phyloP scores from a whole-genome alignment of 2,113 vertebrate genomes.

The Nanger granti region DNA sequence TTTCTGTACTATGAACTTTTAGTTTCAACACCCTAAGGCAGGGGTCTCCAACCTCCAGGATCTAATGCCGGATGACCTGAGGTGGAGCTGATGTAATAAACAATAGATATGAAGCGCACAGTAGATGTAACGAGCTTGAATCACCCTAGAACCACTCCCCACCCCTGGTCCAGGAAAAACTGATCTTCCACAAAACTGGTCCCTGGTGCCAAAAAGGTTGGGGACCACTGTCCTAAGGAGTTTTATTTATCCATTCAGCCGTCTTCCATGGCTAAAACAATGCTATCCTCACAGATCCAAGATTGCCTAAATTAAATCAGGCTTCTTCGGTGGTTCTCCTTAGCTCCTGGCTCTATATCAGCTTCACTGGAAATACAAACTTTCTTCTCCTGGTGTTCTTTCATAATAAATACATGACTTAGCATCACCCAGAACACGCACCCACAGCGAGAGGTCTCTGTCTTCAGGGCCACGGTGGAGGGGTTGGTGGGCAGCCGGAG shows the following conservation, averaged over 20 bases:
- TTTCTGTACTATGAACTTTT: neutral
- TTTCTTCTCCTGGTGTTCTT: conserved; percentile 9
- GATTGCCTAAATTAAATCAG: neutral
- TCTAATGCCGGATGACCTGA: neutral
- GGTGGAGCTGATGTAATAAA: neutral
- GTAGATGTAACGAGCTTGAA: neutral
- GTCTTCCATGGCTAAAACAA: neutral
- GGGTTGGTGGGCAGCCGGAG: neutral
- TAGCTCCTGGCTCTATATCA: neutral
- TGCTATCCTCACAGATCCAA: neutral
- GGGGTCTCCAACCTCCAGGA: neutral
- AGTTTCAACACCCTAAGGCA: neutral
- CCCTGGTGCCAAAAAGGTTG: neutral
- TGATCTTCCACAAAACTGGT: neutral
- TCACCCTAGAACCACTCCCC: neutral
- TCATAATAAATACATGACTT: neutral
- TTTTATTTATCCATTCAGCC: neutral
- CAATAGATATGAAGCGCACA: neutral
- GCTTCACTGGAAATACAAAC: neutral
- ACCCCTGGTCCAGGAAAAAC: neutral
- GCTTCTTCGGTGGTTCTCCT: neutral
- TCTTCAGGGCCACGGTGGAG: accelerated
- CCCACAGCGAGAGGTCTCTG: neutral
- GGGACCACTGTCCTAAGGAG: neutral
- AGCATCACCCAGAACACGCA: neutral